Base-by-base conservation (phyloP, 2,113 vertebrate species). In the Rhea americana region DNA sequence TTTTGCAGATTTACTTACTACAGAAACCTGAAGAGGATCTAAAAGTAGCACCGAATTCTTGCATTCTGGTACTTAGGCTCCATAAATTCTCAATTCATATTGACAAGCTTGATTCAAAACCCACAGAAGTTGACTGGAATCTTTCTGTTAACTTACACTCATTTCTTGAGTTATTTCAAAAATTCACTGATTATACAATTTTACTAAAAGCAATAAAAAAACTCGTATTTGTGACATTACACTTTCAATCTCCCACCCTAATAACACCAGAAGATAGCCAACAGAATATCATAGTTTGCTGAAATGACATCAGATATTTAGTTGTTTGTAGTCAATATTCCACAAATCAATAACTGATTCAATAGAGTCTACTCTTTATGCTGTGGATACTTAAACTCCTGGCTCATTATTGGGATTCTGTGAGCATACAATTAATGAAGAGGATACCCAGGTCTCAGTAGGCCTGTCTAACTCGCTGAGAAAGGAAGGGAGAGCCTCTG, bases 31-130 rank as follows among this genome's bases (percentile, higher is more conserved):
- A 92, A 72, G 63, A 82, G 51, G 51, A 78, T 82, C 58, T 90
- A 32, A 58, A 55, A 25, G 59, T 50, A 77, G 61, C 41, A 75
- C 26, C 87, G 78, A 85, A 73, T 91, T 85, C 70, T 80, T 88
- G 22, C 37, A 21, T 47, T 7, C 43, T 78, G 45, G 39, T 93
- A 8, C n/a, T 95, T 72, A 90, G 67, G 55, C 55, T 83, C 30
- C 8, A 1, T 93, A 91, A 97, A 95, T 91, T 96, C 91, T 94
- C 93, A 77, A 94, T 95, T 92, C 68, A 32, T 25, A 68, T 86
- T 71, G 53, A 48, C 80, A 87, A 82, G 32, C 16, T 73, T 76
- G 53, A 79, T 91, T 66, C 81, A 91, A 91, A 94, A 76, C 41
- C 74, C 85, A 87, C 41, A 41, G 45, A 92, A 81, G 24, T 87